Conservation (phyloP, 2,888 invertebrate species). For the Drosophila rellima region DNA sequence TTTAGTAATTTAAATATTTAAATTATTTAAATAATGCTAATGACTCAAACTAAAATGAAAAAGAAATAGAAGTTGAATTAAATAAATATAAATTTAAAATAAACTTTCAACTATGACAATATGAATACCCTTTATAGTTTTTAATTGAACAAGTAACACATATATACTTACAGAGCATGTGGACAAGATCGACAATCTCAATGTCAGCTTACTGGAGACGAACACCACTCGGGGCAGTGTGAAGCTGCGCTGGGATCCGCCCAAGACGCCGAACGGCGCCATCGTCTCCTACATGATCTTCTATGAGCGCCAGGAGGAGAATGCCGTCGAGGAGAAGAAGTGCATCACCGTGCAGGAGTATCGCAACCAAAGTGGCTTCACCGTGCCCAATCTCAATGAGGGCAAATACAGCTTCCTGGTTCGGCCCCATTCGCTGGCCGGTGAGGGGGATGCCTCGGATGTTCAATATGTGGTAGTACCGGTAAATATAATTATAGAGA, state of each 20-base stretch:
- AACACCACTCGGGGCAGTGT: constrained; percentile 87
- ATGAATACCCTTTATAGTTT: too few relatives aligned
- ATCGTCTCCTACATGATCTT: constrained; percentile 94
- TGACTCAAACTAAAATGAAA: too few relatives aligned
- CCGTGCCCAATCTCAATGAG: constrained; percentile 87
- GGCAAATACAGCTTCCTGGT: constrained; percentile 94
- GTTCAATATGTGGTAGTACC: constrained; percentile 88
- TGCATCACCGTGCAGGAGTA: constrained; percentile 91
- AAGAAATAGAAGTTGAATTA: too few relatives aligned
- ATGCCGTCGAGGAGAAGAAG: constrained; percentile 89
- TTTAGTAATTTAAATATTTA: too few relatives aligned
- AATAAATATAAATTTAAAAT: too few relatives aligned
- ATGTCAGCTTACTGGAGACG: constrained; percentile 78
- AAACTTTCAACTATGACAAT: too few relatives aligned
- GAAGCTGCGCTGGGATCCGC: constrained; percentile 92
- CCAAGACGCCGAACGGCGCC: constrained; percentile 94
- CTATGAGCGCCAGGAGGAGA: constrained; percentile 87
- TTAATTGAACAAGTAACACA: too few relatives aligned
- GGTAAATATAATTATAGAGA: constrained; percentile 84
- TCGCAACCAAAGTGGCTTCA: constrained; percentile 84
- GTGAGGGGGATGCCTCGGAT: constrained; percentile 89
- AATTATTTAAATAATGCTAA: too few relatives aligned
- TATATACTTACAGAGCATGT: constrained; percentile 88
- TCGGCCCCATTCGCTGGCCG: constrained; percentile 92
- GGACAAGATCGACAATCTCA: constrained; percentile 88